Evolutionary conservation across 2,113 vertebrate species (phyloP), one percentile per base, ranked within the genome.

Genomic region (Microcebus jonahi): DNA sequence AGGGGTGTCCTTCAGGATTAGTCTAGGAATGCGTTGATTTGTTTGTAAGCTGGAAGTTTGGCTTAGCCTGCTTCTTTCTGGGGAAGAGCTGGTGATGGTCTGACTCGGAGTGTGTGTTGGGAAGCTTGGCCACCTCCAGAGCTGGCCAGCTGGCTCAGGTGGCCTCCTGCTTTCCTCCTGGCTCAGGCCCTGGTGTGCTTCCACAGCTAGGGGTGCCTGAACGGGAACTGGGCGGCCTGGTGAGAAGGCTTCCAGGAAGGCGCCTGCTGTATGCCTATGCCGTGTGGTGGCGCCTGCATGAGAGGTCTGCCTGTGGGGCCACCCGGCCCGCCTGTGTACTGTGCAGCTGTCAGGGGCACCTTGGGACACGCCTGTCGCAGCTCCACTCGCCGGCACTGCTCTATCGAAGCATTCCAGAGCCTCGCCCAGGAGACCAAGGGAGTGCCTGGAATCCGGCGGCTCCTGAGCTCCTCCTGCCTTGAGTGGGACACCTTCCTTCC

Each of bases 1-100:
- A 98, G 97, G 98, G 98, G 98, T 98, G 98, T 97, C 98, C 59
- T 23, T 71, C 34, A 6, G 39, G 71, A 23, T 25, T 31, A 45
- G 12, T 31, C 42, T 29, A 29, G 59, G 14, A 68, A 34, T 8
- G 79, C 11, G 39, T 71, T 15, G 8, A 23, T 20, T 96, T 96
- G 85, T 96, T 93, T 87, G 29, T 89, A 55, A 88, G 29, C 23
- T 27, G 48, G 89, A 87, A 85, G 45, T 23, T 48, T 61, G 15
- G 4, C 88, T 65, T 75, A 29, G 21, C 39, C 70, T 65, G 68
- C 42, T 96, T 91, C 94, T 82, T 93, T 79, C 42, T 77, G 50
- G 48, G 36, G 83, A 55, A 50, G 75, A 34, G 91, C 85, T 92
- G 27, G 75, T 5, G 42, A 45, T 42, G 70, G n/a, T 39, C 81